Base-by-base conservation (phyloP, 2,113 vertebrate species). In the Colaptes auratus region DNA sequence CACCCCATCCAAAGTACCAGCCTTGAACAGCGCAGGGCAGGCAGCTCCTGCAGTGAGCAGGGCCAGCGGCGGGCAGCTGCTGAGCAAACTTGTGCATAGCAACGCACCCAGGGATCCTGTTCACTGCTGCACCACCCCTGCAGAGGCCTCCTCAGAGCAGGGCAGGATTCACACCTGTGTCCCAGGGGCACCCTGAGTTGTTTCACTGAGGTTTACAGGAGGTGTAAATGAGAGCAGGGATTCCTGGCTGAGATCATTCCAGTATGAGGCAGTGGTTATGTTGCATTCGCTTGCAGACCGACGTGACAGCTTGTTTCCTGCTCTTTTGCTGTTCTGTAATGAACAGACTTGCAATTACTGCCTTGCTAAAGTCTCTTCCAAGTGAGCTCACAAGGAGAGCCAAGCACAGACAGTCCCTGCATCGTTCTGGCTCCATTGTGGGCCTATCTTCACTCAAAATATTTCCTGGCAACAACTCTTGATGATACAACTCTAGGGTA, bases 281-380 rank as follows among this genome's bases (percentile, higher is more conserved):
- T n/a, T 65, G 53, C 58, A 86, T 90, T 94, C 69, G 63, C 58
- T 88, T 69, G 88, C 80, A 95, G 75, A 81, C 60, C 88, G 72
- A 95, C 90, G 75, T 83, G 88, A 90, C 82, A 95, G 79, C 73
- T 95, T 86, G 86, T 77, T 88, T 90, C 44, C 65, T 66, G 61
- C 33, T 64, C 89, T 91, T 89, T 48, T 82, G 86, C 48, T 55
- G 5, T 91, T 91, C 72, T 88, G 20, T 78, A 88, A 88, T 94
- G 92, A 94, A 92, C 84, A 83, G 58, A 80, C 18, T 89, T 89
- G 70, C 72, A 81, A 35, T 91, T 95, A 60, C 53, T 86, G 61
- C 63, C 33, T 92, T 75, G 39, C 92, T 31, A 69, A 95, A 64
- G 4, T 74, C 35, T 80, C 0, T 64, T 91, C 86, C 75, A 91